Base-by-base conservation (phyloP, 2,888 invertebrate species). In the Callyntrura sp. region DNA sequence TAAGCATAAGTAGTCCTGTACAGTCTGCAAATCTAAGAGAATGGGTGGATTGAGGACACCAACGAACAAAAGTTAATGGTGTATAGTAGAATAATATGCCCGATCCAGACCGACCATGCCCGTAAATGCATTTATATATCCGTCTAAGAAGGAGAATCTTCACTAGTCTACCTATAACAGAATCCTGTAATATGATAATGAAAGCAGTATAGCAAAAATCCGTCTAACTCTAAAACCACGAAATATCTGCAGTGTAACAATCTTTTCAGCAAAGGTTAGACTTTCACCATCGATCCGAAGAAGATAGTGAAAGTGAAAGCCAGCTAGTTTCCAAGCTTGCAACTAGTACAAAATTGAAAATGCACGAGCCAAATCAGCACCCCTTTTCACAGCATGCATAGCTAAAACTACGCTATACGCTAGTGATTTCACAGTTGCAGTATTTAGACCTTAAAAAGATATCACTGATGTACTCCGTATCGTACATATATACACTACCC, bases 161-260 rank as follows among this genome's bases (percentile, higher is more conserved):
- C 45, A 25, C 45, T 11, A 55, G 17, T 35, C 35, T 35, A 35
- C n/a, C 45, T 70, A 70, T 8, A 20, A 70, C 17, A 20, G 45
- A 70, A 35, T 17, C 17, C n/a, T 55, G 55, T 9, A 48, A 51
- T 25, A 17, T 35, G 55, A 55, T 17, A 25, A 78, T 25, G 28
- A 78, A 45, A 23, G 45, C 12, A 4, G 48, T 1, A 51, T 12
- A 51, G 23, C 0, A 70, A 43, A 20, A 45, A 60, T 60, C 51
- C 51, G 5, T 57, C 70, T 17, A 35, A 48, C 3, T 57, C 70
- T 17, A 35, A 48, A 48, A n/a, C 70, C 68, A 51, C 70, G 51
- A 78, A 78, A 78, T 78, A 78, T 78, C 78, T 78, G 78, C 78
- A 78, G 78, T 35, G 35, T 78, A 78, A 20, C 28, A 78, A 48